Evolutionary conservation across 2,797 vertebrate genomes (phyloP), one percentile per base, ranked within the genome.

Genomic region (Pipistrellus pygmaeus): DNA sequence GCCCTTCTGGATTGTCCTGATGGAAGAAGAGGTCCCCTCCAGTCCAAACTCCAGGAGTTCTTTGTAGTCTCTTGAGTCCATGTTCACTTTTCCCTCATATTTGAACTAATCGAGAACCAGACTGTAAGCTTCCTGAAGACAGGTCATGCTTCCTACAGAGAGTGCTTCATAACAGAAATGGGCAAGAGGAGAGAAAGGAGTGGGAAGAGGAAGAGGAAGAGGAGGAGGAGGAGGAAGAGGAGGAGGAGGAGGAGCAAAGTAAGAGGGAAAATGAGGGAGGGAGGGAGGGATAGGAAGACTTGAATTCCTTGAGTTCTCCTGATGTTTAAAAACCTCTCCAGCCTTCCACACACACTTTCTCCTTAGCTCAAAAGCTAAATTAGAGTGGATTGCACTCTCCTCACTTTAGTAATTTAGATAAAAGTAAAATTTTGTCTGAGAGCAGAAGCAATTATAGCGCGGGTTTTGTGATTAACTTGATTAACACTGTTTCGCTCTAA

Each of bases 371-470:
- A 82, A 96, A 64, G 94, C 97, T 93, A 93, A 98, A 98, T 97
- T 94, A 95, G 97, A 95, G 95, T 15, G 51, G 95, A 97, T 97
- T 87, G 97, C 93, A 91, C 97, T 98, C 96, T 94, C 96, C 97
- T 97, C 97, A 97, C 97, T 98, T 97, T 96, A 97, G 98, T 94
- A 94, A 98, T 98, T 98, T 96, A 97, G 98, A 98, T 98, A 97
- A 98, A 98, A 98, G 98, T 97, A 98, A 97, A 97, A 97, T 98
- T 98, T 98, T 98, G 98, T 98, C 98, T 96, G 97, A 98, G 98
- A 98, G 98, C 97, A 95, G 97, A 97, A 95, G 98, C 98, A 98
- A 97, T 98, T 98, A 97, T 85, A 96, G 98, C 64, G 78, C 48
- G 95, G 97, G 98, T 97, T 97, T 98, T 95, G 97, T 95, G 97